Percentiles rank a stretch among this genome's conserved stretches.
Conservation (phyloP, 2,888 invertebrate species). For the Clusia tigrina region DNA sequence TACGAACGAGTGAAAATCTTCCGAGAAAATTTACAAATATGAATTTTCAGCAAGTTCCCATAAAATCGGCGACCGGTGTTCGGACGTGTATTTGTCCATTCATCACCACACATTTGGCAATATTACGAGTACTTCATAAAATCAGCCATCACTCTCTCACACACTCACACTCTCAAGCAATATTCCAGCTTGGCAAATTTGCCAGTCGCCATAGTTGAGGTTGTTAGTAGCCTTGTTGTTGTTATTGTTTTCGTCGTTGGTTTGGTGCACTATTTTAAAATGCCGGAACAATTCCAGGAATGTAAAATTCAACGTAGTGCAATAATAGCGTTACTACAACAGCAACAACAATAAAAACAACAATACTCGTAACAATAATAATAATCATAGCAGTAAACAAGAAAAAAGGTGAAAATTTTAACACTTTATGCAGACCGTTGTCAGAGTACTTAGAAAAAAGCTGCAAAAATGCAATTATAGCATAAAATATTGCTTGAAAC, state of each 20-base stretch:
- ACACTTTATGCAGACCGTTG: constrained; percentile 36
- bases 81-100: too few species aligned
- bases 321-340: neutral
- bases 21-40: too few species aligned
- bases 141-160: too few species aligned
- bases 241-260: constrained; percentile 6
- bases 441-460: neutral
- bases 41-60: too few species aligned
- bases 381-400: constrained; percentile 9
- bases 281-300: constrained; percentile 42
- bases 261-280: neutral
- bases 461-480: constrained; percentile 40
- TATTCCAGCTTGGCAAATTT: neutral
- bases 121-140: too few species aligned
- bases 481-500: constrained; percentile 55
- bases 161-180: too few species aligned
- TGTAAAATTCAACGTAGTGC: constrained; percentile 43
- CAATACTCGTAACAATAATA: too few species aligned
- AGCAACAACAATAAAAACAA: constrained; percentile 21
- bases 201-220: neutral
- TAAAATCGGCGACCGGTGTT: too few species aligned
- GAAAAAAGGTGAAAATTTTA: constrained; percentile 44
- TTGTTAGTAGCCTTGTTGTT: neutral
- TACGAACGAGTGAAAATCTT: too few species aligned
- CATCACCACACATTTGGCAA: too few species aligned